These are phyloP conservation scores for Marmota monax DNA, from an alignment of 2,113 vertebrate genomes.

Conservation along the genomic window DNA sequence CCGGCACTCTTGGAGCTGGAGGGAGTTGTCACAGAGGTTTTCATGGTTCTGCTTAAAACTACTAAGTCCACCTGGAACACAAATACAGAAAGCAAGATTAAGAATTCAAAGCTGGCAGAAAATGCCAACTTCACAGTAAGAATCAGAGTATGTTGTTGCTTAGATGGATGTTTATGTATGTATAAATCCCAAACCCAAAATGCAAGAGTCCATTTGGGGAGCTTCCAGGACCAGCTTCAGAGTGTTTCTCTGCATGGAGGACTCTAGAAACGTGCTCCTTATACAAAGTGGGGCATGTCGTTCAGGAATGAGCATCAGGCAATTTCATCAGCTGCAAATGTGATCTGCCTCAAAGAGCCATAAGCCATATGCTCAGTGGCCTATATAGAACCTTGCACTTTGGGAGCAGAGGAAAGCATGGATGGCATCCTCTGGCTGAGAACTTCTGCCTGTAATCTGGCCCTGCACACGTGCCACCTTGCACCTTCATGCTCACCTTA, in stretches of 20 bases:
- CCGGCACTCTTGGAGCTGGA: constrained; percentile 95
- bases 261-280: not conserved
- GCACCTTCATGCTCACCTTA: not conserved
- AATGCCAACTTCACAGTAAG: not conserved
- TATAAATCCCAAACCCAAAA: not conserved
- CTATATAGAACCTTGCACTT: not conserved
- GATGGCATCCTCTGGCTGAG: not conserved
- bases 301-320: not conserved
- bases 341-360: constrained; percentile 18
- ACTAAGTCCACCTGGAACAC: constrained; percentile 94
- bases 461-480: accelerated
- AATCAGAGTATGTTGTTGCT: not conserved
- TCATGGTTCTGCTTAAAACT: constrained; percentile 96
- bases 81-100: not conserved
- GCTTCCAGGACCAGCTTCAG: not conserved
- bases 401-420: not conserved
- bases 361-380: constrained; percentile 38
- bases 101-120: too few species aligned
- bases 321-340: not conserved
- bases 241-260: accelerated
- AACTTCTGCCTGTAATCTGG: not conserved
- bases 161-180: too few species aligned
- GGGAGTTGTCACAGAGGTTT: constrained; percentile 98
- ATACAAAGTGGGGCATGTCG: not conserved
- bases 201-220: not conserved